Evolutionary conservation across 2,888 invertebrate species (phyloP).

Genomic region (Epistrophe grossulariae): DNA sequence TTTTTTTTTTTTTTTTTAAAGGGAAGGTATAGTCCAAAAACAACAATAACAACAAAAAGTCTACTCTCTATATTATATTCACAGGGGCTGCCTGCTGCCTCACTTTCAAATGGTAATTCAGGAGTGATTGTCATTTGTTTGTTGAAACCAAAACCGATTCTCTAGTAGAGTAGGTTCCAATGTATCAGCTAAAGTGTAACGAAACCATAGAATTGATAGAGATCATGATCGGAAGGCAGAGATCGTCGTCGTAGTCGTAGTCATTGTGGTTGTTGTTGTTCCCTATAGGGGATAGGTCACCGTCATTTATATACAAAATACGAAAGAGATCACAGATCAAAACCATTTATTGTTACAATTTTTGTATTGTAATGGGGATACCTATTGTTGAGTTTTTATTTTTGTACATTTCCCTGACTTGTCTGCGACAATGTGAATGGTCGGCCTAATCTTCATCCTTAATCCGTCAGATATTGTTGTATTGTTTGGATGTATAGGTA

Average conservation of each 20-base stretch:
- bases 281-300: slow-evolving; percentile 69
- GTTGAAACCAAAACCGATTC: slow-evolving; percentile 33
- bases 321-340: slow-evolving; percentile 51
- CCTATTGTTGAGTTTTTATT: slow-evolving; percentile 48
- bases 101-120: slow-evolving; percentile 74
- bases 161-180: not conserved
- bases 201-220: slow-evolving; percentile 26
- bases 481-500: not conserved
- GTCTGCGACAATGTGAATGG: slow-evolving; percentile 5
- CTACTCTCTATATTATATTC: not conserved
- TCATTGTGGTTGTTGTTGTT: not conserved
- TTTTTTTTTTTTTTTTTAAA: not conserved
- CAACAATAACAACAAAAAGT: slow-evolving; percentile 9
- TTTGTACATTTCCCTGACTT: slow-evolving; percentile 14
- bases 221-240: slow-evolving; percentile 59
- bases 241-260: slow-evolving; percentile 33
- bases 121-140: slow-evolving; percentile 66
- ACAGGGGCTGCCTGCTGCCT: slow-evolving; percentile 51
- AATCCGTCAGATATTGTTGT: slow-evolving; percentile 41
- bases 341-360: slow-evolving; percentile 60
- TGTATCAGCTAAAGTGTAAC: slow-evolving; percentile 6
- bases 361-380: slow-evolving; percentile 50
- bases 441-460: slow-evolving; percentile 45
- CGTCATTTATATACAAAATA: slow-evolving; percentile 37
- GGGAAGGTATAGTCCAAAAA: slow-evolving; percentile 27